phyloP scores from a whole-genome alignment of 2,888 invertebrate genomes.

The Bugula neritina region DNA sequence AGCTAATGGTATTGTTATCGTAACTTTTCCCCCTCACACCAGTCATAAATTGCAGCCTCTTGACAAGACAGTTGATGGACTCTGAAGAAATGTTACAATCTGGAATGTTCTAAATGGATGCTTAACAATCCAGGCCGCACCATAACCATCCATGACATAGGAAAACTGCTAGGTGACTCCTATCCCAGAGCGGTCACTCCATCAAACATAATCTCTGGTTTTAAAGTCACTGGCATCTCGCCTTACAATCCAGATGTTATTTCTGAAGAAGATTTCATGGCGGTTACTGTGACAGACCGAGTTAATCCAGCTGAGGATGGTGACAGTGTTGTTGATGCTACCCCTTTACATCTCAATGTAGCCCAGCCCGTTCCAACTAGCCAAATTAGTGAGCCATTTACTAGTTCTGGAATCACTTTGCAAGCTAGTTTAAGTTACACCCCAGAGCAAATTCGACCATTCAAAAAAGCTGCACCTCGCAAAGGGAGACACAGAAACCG shows the following conservation, averaged over 20 bases:
- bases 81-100: slow-evolving; percentile 42
- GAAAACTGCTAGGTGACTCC: slow-evolving; percentile 32
- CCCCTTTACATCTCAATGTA: too few species aligned
- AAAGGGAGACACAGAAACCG: too few species aligned
- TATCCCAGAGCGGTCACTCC: slow-evolving; percentile 31
- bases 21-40: slow-evolving; percentile 49
- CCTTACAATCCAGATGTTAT: slow-evolving; percentile 30
- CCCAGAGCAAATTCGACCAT: too few species aligned
- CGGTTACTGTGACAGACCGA: too few species aligned
- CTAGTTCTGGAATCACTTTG: too few species aligned
- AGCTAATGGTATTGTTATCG: slow-evolving; percentile 43
- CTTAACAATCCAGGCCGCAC: slow-evolving; percentile 43
- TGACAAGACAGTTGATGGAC: slow-evolving; percentile 44
- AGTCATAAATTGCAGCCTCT: slow-evolving; percentile 51
- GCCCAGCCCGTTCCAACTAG: too few species aligned
- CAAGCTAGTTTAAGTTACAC: too few species aligned
- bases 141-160: slow-evolving; percentile 49
- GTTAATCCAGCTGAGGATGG: too few species aligned
- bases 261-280: neutral
- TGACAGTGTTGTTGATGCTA: too few species aligned
- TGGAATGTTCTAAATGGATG: slow-evolving; percentile 36
- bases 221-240: slow-evolving; percentile 31
- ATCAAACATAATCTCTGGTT: slow-evolving; percentile 32
- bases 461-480: too few species aligned
- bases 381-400: too few species aligned